phyloP scores from a whole-genome alignment of 2,888 invertebrate species.

The Cristatella mucedo region DNA sequence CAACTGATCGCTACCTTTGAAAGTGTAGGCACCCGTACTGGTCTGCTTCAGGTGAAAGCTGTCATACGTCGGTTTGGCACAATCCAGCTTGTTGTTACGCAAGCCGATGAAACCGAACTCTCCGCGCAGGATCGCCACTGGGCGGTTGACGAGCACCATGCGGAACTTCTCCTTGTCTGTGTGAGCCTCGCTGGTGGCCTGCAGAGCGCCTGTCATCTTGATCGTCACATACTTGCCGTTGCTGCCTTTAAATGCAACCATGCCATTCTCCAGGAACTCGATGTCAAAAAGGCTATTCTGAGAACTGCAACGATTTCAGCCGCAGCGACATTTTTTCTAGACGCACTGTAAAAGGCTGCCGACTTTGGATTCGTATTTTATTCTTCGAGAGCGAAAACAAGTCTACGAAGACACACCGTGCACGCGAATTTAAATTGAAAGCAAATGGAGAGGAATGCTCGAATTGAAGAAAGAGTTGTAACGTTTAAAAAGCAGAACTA shows the following conservation, averaged over 20 bases:
- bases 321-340: too few species aligned
- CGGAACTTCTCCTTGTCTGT: constrained; percentile 73
- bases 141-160: constrained; percentile 45
- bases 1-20: too few species aligned
- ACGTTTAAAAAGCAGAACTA: too few species aligned
- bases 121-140: constrained; percentile 77
- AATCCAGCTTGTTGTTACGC: constrained; percentile 68
- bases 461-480: too few species aligned
- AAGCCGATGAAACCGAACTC: constrained; percentile 91
- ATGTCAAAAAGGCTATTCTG: constrained; percentile 55
- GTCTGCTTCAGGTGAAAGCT: constrained; percentile 76
- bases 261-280: constrained; percentile 78
- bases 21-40: constrained; percentile 70
- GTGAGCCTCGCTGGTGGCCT: constrained; percentile 64
- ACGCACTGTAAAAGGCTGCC: too few species aligned
- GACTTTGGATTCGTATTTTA: too few species aligned
- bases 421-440: too few species aligned
- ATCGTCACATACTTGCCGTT: constrained; percentile 85
- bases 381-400: too few species aligned
- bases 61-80: constrained; percentile 86
- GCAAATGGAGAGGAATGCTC: too few species aligned
- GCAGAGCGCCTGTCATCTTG: constrained; percentile 81
- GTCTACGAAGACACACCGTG: too few species aligned
- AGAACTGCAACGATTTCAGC: constrained; percentile 14
- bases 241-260: constrained; percentile 75